phyloP scores from a whole-genome alignment of 2,113 vertebrate genomes.

The Syngnathus typhle region DNA sequence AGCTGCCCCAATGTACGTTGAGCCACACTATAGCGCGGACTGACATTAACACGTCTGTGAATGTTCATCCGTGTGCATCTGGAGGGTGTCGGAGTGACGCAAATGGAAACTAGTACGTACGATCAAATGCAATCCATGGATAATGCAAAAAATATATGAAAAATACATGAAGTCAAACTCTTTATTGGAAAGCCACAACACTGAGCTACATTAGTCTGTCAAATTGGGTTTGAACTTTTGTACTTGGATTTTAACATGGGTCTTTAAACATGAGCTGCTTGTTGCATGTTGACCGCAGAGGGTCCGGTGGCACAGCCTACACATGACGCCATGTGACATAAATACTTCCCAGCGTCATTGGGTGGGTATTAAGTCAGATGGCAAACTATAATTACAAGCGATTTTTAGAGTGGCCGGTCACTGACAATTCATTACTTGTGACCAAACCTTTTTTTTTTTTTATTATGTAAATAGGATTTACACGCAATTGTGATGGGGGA shows the following conservation, averaged over 20 bases:
- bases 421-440: conserved; percentile 8
- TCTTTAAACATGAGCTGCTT: conserved; percentile 14
- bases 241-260: not conserved
- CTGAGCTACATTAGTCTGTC: not conserved
- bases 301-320: conserved; percentile 23
- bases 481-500: not conserved
- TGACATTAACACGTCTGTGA: conserved; percentile 20
- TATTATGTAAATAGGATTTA: not conserved
- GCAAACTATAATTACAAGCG: conserved; percentile 33
- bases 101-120: conserved; percentile 2
- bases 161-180: not conserved
- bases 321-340: conserved; percentile 45
- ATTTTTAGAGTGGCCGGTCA: conserved; percentile 8
- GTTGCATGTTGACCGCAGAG: conserved; percentile 11
- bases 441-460: not conserved
- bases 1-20: conserved; percentile 27
- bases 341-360: conserved; percentile 43
- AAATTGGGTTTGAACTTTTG: no score
- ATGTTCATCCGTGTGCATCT: conserved; percentile 9
- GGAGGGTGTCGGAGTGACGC: conserved; percentile 11
- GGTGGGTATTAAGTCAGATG: conserved; percentile 31
- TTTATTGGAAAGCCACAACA: not conserved
- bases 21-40: conserved; percentile 5
- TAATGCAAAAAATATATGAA: not conserved
- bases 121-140: not conserved